These are phyloP conservation scores for Amblyjoppa proteus DNA, from an alignment of 2,888 invertebrate genomes.

Conservation along the genomic window DNA sequence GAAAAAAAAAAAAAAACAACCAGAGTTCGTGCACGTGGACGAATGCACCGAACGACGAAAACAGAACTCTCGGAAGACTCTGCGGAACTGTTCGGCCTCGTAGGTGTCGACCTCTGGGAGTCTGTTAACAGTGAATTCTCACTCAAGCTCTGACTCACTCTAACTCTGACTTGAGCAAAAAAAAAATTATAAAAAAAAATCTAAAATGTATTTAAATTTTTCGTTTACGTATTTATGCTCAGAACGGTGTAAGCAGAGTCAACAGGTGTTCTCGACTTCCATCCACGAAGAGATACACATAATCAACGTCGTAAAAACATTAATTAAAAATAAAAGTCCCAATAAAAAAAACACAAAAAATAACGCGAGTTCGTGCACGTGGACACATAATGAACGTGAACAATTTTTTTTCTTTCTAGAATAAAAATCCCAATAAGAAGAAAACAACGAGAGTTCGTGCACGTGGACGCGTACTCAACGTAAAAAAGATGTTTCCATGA, in stretches of 20 bases:
- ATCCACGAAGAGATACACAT: not conserved
- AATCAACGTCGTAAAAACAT: not conserved
- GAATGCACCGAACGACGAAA: not conserved
- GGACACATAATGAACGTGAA: not conserved
- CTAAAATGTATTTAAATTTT: not conserved
- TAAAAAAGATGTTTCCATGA: too few species aligned
- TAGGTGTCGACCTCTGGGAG: slow-evolving; percentile 19
- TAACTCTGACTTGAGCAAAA: not conserved
- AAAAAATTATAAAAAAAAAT: not conserved
- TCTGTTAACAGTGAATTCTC: not conserved
- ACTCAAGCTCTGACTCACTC: not conserved
- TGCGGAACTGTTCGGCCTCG: not conserved
- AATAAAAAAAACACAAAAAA: not conserved
- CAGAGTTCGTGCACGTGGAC: not conserved
- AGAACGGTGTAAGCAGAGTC: not conserved
- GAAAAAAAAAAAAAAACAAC: not conserved
- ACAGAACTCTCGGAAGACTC: not conserved
- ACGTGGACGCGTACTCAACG: too few species aligned
- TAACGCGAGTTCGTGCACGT: not conserved
- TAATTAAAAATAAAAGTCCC: not conserved
- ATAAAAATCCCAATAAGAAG: too few species aligned
- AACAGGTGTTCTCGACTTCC: not conserved
- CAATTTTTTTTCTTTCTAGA: too few species aligned
- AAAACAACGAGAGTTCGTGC: too few species aligned
- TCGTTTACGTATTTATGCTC: not conserved